Evolutionary conservation across 1,140 invertebrate genomes (phyloP).

Genomic region (Melitaea cinxia): DNA sequence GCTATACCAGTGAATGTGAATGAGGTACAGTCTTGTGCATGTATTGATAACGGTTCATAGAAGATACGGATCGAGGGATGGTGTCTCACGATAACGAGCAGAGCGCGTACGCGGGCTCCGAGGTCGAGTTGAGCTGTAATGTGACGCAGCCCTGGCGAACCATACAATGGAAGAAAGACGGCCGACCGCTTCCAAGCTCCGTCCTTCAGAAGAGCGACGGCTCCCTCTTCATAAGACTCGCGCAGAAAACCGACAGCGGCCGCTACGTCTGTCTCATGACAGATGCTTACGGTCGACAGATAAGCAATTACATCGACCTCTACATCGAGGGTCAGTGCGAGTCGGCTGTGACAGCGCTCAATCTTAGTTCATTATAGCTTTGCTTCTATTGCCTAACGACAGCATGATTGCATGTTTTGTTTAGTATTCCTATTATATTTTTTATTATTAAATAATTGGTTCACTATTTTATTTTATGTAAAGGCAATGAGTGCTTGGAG

Average conservation of each 20-base stretch:
- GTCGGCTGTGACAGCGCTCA: slow-evolving; percentile 21
- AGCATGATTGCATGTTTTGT: slow-evolving; percentile 50
- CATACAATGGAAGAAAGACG: slow-evolving; percentile 83
- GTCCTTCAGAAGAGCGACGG: slow-evolving; percentile 57
- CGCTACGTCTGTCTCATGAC: slow-evolving; percentile 86
- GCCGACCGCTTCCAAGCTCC: slow-evolving; percentile 71
- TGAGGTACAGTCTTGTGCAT: slow-evolving; percentile 46
- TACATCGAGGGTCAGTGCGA: slow-evolving; percentile 86
- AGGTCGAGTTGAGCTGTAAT: slow-evolving; percentile 83
- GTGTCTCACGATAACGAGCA: slow-evolving; percentile 70
- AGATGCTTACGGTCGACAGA: slow-evolving; percentile 73
- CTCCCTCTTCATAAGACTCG: slow-evolving; percentile 74
- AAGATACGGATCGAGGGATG: slow-evolving; percentile 52
- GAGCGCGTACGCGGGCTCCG: slow-evolving; percentile 80
- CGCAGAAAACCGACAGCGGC: slow-evolving; percentile 85
- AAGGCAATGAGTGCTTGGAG: slow-evolving; percentile 71
- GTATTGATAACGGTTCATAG: slow-evolving; percentile 61
- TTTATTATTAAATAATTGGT: background rate
- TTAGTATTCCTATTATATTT: slow-evolving; percentile 1
- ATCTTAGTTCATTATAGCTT: slow-evolving; percentile 15
- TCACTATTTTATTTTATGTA: slow-evolving; percentile 45
- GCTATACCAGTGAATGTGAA: slow-evolving; percentile 6
- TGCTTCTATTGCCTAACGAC: slow-evolving; percentile 33
- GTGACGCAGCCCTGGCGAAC: slow-evolving; percentile 60
- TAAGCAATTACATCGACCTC: slow-evolving; percentile 86